A percentile compares a stretch with the other conserved stretches of the same genome.
Conservation (phyloP, 2,113 vertebrate genomes). For the Heptranchias perlo region DNA sequence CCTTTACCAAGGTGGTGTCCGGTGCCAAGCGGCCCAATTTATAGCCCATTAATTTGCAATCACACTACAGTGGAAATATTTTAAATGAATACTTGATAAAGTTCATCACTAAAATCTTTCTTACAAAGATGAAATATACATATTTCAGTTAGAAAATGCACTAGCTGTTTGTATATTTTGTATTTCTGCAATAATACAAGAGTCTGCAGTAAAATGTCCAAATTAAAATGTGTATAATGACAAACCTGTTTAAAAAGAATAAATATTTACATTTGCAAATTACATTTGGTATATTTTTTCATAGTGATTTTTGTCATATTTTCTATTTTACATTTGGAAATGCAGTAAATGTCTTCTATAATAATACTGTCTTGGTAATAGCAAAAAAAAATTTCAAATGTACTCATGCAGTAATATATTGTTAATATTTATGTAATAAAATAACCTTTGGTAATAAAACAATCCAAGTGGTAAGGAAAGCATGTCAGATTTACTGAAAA, state of each 20-base stretch:
- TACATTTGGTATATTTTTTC: not conserved
- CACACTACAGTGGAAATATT: not conserved
- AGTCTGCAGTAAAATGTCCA: not conserved
- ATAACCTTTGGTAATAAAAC: not conserved
- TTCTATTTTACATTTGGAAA: not conserved
- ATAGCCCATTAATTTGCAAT: not conserved
- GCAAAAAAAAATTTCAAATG: not conserved
- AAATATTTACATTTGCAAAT: not conserved
- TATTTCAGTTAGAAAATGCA: not conserved
- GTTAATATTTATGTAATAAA: not conserved
- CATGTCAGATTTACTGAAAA: not conserved
- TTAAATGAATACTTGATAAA: not conserved
- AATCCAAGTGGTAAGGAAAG: not conserved
- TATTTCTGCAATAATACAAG: not conserved
- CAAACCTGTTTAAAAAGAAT: not conserved
- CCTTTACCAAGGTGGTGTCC: too few species aligned
- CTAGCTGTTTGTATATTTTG: not conserved
- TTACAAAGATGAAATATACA: not conserved
- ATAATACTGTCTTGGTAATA: conserved; percentile 15
- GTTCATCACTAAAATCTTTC: not conserved
- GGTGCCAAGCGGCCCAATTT: too few species aligned
- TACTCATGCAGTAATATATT: not conserved
- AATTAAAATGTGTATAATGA: not conserved
- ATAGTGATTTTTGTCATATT: not conserved
- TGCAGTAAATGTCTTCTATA: not conserved